A percentile compares a stretch with the other conserved stretches of the same genome.
Conservation (phyloP, 2,113 vertebrate genomes). For the Passer montanus region DNA sequence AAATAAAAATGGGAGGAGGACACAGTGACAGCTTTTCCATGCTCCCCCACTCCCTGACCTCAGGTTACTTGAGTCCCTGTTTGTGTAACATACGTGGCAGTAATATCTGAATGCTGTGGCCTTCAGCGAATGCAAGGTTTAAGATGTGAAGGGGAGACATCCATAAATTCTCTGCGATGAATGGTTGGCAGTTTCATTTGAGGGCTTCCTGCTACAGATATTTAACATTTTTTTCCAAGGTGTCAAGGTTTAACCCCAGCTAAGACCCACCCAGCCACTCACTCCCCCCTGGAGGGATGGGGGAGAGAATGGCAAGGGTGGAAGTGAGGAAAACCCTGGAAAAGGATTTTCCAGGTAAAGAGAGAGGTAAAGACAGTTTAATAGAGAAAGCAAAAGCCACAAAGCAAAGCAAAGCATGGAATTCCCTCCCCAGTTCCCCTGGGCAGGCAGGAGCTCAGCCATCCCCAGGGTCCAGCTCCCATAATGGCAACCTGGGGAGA, state of each 20-base stretch:
- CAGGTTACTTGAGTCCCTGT: neutral
- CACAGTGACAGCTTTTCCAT: accelerated
- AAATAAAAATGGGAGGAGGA: neutral
- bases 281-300: neutral
- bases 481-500: no score
- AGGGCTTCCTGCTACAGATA: neutral
- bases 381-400: neutral
- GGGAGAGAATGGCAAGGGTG: neutral
- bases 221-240: neutral
- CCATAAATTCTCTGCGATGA: neutral
- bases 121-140: conserved; percentile 30
- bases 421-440: neutral
- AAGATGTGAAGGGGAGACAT: neutral
- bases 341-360: neutral
- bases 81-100: neutral
- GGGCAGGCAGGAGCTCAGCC: neutral
- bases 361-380: neutral
- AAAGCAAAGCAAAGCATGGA: neutral
- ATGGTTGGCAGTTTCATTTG: neutral
- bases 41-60: neutral
- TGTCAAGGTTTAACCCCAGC: neutral
- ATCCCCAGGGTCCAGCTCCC: no score
- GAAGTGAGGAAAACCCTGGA: neutral
- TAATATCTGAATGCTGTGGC: neutral
- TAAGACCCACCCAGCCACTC: accelerated